Base-by-base conservation (phyloP, 2,113 vertebrate species). In the Embiotoca jacksoni region DNA sequence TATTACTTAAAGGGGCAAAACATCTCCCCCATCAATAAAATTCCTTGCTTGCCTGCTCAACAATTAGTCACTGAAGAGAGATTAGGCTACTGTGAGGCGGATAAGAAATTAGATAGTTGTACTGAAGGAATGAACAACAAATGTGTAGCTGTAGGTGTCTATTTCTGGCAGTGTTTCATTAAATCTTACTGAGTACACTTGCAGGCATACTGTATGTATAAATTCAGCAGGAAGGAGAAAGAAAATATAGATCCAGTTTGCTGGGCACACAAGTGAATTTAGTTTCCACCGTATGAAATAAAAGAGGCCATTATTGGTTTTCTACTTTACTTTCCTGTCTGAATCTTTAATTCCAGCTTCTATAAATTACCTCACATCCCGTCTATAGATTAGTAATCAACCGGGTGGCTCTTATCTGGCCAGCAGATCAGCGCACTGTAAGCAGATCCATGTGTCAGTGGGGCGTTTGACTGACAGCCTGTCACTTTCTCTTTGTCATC, bases 361-460 rank as follows among this genome's bases (percentile, higher is more conserved):
- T 82, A 58, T 61, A 64, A 56, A 76, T 82, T 79, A 81, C 80
- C 75, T 86, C 90, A 80, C 66, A 75, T 85, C 74, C 71, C 54
- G 39, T 80, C 72, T 75, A 23, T 81, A 81, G 80, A 80, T 86
- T 57, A 79, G 82, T 78, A 82, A 91, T 92, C 84, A 86, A 67
- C 75, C 67, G 67, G 46, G 66, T 13, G 54, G 50, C 73, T 77
- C 46, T 73, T 92, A 94, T 94, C 92, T 84, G 85, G 56, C 41
- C 47, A 8, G 62, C 75, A 85, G 78, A 94, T 94, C 91, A 78
- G 87, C 65, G 44, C 7, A 2, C 13, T 44, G 88, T 93, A 94
- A 94, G 87, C 80, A 85, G 87, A 90, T 87, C 94, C 94, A 95
- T 92, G 88, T 95, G 93, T 91, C 86, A 56, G 77, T 4, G 16